These are phyloP conservation scores for Sphaerophoria rueppellii DNA, from an alignment of 2,888 invertebrate genomes.

Conservation along the genomic window DNA sequence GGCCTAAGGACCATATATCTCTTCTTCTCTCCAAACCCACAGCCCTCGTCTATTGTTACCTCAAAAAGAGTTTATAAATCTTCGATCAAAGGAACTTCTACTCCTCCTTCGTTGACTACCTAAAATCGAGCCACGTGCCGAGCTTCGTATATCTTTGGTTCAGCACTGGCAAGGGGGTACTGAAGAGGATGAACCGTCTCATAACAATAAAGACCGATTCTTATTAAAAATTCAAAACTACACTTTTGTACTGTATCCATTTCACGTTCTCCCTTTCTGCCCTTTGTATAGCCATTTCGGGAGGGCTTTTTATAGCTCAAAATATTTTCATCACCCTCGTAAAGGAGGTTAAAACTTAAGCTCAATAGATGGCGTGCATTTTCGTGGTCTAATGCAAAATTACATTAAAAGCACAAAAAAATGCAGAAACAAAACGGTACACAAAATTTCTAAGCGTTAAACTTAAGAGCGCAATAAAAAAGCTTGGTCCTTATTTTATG, in stretches of 20 bases:
- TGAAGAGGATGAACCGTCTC: neutral
- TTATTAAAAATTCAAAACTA: constrained; percentile 73
- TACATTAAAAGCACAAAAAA: neutral
- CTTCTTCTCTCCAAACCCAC: neutral
- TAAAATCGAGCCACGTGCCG: constrained; percentile 16
- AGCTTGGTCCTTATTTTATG: constrained; percentile 46
- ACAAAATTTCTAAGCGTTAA: neutral
- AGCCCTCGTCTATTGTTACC: neutral
- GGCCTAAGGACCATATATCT: constrained; percentile 28
- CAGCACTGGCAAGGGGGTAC: neutral
- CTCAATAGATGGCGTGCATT: constrained; percentile 46
- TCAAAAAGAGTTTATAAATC: constrained; percentile 49
- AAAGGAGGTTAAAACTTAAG: constrained; percentile 64
- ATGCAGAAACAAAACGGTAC: neutral
- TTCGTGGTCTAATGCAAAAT: neutral
- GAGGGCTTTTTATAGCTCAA: neutral
- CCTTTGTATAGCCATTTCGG: constrained; percentile 52
- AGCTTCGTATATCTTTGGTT: neutral
- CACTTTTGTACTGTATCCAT: constrained; percentile 30
- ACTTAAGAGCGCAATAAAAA: constrained; percentile 55
- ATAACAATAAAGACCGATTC: constrained; percentile 64
- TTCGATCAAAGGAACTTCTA: constrained; percentile 34
- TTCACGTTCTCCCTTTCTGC: neutral
- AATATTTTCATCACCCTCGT: constrained; percentile 54
- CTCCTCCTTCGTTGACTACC: neutral